Evolutionary conservation across 1,140 invertebrate species (phyloP).

Genomic region (Drosophila chauvacae): DNA sequence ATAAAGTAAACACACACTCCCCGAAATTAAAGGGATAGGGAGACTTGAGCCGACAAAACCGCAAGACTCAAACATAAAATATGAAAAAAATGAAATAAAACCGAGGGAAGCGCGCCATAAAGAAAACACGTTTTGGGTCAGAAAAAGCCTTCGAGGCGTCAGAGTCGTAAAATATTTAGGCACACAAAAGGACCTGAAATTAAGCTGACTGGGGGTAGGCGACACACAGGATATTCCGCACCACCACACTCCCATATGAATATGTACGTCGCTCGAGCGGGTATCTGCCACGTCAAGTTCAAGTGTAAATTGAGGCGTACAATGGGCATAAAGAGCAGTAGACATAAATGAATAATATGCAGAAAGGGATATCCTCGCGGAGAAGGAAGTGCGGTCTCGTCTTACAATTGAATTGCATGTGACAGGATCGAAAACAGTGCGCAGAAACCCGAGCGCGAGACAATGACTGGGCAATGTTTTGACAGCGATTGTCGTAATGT

Average conservation of each 20-base stretch:
- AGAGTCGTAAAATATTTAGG: slow-evolving; percentile 75
- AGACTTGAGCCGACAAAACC: slow-evolving; percentile 14
- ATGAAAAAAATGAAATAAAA: slow-evolving; percentile 55
- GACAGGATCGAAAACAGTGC: slow-evolving; percentile 45
- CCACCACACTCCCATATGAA: not conserved
- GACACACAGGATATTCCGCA: slow-evolving; percentile 38
- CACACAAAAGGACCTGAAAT: slow-evolving; percentile 73
- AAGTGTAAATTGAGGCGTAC: slow-evolving; percentile 70
- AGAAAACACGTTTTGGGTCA: slow-evolving; percentile 56
- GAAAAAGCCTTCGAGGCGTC: slow-evolving; percentile 62
- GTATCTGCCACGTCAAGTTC: slow-evolving; percentile 53
- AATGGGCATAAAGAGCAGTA: slow-evolving; percentile 58
- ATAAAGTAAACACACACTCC: slow-evolving; percentile 81
- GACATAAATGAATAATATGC: slow-evolving; percentile 56
- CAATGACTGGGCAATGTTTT: slow-evolving; percentile 75
- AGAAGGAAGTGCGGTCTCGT: slow-evolving; percentile 68
- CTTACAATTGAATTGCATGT: slow-evolving; percentile 69
- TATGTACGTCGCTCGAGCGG: slow-evolving; percentile 18
- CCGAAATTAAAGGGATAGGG: slow-evolving; percentile 15
- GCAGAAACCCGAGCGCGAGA: slow-evolving; percentile 36
- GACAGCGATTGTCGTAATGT: slow-evolving; percentile 79
- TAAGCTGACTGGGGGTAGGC: slow-evolving; percentile 46
- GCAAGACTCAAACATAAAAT: slow-evolving; percentile 63
- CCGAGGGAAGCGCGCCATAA: slow-evolving; percentile 32
- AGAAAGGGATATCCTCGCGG: slow-evolving; percentile 50